Base-by-base conservation (phyloP, 2,797 vertebrate species). In the Spinus pinus region DNA sequence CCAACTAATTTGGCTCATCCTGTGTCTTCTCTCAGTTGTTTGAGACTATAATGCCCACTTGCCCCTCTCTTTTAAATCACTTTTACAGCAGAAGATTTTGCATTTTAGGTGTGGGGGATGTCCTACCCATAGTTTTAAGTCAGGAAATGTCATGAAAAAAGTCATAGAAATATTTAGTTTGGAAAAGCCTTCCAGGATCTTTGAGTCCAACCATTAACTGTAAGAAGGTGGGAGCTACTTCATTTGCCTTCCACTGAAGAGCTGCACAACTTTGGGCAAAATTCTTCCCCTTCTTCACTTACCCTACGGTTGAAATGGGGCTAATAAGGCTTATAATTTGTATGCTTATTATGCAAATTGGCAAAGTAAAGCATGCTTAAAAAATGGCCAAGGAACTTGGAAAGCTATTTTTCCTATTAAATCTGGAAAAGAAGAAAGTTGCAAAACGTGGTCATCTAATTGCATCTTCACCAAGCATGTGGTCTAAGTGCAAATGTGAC, bases 321-420 rank as follows among this genome's bases (percentile, higher is more conserved):
- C 85, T 95, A 94, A 94, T 94, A 85, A 84, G 94, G 88, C 93
- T 90, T 92, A 67, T 94, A 86, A 97, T 95, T 92, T 92, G 79
- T 95, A 88, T 77, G 69, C 87, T 83, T 80, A 88, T 75, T 70
- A 82, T 84, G 88, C 86, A 96, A 60, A 95, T 93, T 64, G 78
- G 44, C 86, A 49, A 53, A 88, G 57, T 49, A 75, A 95, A 91
- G 74, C 44, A 42, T 30, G 62, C 64, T 90, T 62, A 47, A 85
- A 94, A 84, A 90, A 88, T 21, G 51, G 70, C 65, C 66, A 7
- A 2, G 41, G 61, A 86, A 81, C 71, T 82, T 60, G 49, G 86
- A 65, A 66, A 85, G 49, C 53, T 46, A 0, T 33, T 95, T 94
- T 90, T 78, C 74, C 87, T 82, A 5, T 85, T 86, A 56, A 62